Evolutionary conservation across 2,113 vertebrate genomes (phyloP), one percentile per base, ranked within the genome.

Genomic region (Gopherus flavomarginatus): DNA sequence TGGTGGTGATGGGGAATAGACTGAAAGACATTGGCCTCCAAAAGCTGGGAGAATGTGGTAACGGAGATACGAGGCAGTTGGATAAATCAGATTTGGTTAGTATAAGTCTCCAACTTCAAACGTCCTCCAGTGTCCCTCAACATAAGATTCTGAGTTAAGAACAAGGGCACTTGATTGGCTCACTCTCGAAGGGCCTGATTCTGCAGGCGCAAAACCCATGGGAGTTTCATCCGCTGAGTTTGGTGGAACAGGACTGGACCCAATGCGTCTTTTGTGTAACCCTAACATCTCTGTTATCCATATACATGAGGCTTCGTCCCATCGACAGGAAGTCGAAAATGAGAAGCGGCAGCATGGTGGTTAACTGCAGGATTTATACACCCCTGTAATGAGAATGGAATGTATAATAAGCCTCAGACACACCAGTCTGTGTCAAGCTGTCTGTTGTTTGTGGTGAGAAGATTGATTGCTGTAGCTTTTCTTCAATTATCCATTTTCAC

Each of bases 271-370:
- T 38, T 6, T 3, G 5, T 31, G 89, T 75, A 82, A 57, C 31
- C 0, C 4, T 31, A 31, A 75, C 24, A 1, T 53, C 42, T n/a
- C 82, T 83, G 56, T 24, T 87, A 59, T 56, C 81, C 24, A 1
- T 85, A 21, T 21, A 65, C 81, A 54, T 54, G n/a, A 72, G 44
- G 42, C 26, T 85, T 52, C 81, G 38, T 69, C 75, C 9, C 49
- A 6, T 24, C n/a, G n/a, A 12, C 72, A 47, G 17, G 56, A 92
- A 59, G 38, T 53, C 53, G 72, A 80, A 54, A 80, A 72, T 79
- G 52, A 38, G 52, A 27, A 0, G 2, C 22, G 24, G 52, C 4
- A 11, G 13, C 1, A 1, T 77, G 16, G 21, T 83, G 31, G 44
- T 44, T 11, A 29, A 1, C 5, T 29, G 86, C 38, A 62, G 57